Evolutionary conservation across 2,888 invertebrate species (phyloP).

Genomic region (Priocnemis perturbator): DNA sequence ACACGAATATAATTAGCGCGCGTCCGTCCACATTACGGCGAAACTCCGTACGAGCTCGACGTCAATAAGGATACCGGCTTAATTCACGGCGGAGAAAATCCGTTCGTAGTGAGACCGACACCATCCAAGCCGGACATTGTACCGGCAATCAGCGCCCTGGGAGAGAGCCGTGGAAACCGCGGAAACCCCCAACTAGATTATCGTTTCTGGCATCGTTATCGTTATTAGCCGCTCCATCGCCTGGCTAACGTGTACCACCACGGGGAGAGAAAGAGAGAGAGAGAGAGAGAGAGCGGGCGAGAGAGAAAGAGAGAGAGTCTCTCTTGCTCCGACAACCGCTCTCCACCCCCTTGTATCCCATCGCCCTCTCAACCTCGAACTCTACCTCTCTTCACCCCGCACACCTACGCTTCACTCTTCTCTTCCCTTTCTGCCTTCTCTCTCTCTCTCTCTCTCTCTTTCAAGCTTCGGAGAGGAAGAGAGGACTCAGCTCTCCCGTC

Average conservation of each 20-base stretch:
- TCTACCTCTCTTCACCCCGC: slow-evolving; percentile 12
- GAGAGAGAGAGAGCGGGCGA: not conserved
- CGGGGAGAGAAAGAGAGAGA: not conserved
- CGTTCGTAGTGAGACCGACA: slow-evolving; percentile 43
- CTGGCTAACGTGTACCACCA: slow-evolving; percentile 33
- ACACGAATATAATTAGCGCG: too few species aligned
- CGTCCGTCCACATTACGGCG: too few species aligned
- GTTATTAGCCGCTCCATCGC: slow-evolving; percentile 69
- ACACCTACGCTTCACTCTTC: not conserved
- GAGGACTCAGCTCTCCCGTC: too few species aligned
- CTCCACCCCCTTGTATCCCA: slow-evolving; percentile 1
- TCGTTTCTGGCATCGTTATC: slow-evolving; percentile 67
- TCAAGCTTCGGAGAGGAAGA: too few species aligned
- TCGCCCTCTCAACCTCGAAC: not conserved
- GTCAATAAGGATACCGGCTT: too few species aligned
- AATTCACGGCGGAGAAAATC: too few species aligned
- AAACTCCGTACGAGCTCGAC: too few species aligned
- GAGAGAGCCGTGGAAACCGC: slow-evolving; percentile 62
- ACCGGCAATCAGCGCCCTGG: slow-evolving; percentile 66
- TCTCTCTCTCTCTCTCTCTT: not conserved
- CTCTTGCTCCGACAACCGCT: not conserved
- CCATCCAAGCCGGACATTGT: slow-evolving; percentile 27
- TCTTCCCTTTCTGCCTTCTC: slow-evolving; percentile 7
- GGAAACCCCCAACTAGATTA: slow-evolving; percentile 68
- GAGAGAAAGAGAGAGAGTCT: not conserved